Evolutionary conservation across 2,797 vertebrate genomes (phyloP), one percentile per base, ranked within the genome.

Genomic region (Vespertilio murinus): DNA sequence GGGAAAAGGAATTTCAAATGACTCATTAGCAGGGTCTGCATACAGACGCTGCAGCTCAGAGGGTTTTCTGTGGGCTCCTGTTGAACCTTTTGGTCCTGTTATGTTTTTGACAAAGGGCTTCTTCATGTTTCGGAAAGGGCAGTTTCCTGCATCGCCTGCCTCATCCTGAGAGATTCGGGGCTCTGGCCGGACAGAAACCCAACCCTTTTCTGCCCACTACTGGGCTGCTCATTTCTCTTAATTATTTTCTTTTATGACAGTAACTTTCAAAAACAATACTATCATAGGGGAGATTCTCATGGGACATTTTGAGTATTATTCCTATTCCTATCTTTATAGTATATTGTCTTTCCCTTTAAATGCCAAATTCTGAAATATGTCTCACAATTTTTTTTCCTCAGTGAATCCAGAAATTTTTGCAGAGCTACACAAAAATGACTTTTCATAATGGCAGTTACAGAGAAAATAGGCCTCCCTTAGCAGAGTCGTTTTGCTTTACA

Each of bases 1-100:
- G 16, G 52, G 54, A 42, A 74, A 94, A 89, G 73, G 52, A 75
- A 82, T 93, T 78, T 77, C 70, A 95, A 52, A 42, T 75, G 69
- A 33, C 65, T 40, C 45, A 82, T 91, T 69, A 83, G 22, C 38
- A 73, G 85, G 42, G 6, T 45, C 28, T 80, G 9, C 59, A 33
- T 6, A 75, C 20, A 84, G 20, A 83, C 69, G 49, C 8, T 45
- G 77, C 49, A 52, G 47, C 22, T 18, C 64, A 49, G 33, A 80
- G 56, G 33, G 6, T 23, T 64, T 38, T 69, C 49, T 8, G 8
- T 4, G 23, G 80, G 33, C 22, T 78, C 69, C 59, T 64, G 14
- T 33, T 71, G 52, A 73, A 82, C 2, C 22, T 69, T 94, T 70
- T 85, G n/a, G 85, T 78, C 73, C 79, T 80, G 10, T 45, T 28